Percentiles rank a stretch among this genome's conserved stretches.
Conservation (phyloP, 2,888 invertebrate species). For the Busseola fusca region DNA sequence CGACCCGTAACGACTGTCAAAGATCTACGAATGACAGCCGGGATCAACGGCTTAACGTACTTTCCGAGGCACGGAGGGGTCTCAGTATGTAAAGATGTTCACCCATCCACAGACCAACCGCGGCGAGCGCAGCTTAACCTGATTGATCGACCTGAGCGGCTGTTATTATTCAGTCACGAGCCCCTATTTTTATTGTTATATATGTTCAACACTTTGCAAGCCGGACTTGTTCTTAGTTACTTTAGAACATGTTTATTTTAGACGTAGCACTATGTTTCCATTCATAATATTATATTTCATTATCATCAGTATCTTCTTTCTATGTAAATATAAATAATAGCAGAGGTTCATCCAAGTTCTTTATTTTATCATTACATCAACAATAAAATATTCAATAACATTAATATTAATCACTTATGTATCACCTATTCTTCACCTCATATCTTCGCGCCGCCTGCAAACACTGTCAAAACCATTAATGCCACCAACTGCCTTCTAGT, state of each 20-base stretch:
- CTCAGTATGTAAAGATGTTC: too few species aligned
- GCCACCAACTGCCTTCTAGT: conserved; percentile 48
- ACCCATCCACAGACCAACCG: too few species aligned
- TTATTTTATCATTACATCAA: conserved; percentile 10
- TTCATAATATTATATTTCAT: background rate
- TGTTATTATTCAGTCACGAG: too few species aligned
- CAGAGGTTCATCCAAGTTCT: background rate
- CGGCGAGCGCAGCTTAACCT: too few species aligned
- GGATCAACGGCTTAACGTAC: too few species aligned
- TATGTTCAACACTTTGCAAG: too few species aligned
- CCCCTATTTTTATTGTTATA: too few species aligned
- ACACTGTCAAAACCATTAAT: conserved; percentile 47
- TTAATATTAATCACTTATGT: conserved; percentile 38
- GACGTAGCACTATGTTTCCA: background rate
- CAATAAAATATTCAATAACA: conserved; percentile 16
- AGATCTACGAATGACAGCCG: too few species aligned
- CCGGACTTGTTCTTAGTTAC: background rate
- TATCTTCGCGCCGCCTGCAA: conserved; percentile 36
- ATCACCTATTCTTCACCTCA: conserved; percentile 53
- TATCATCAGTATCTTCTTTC: background rate
- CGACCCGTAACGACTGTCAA: too few species aligned
- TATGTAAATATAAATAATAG: background rate
- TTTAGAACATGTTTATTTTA: background rate
- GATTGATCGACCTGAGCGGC: too few species aligned
- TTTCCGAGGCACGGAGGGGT: too few species aligned